Evolutionary conservation across 23 tunicate species (phyloP).

Genomic region (Halocynthia roretzi): DNA sequence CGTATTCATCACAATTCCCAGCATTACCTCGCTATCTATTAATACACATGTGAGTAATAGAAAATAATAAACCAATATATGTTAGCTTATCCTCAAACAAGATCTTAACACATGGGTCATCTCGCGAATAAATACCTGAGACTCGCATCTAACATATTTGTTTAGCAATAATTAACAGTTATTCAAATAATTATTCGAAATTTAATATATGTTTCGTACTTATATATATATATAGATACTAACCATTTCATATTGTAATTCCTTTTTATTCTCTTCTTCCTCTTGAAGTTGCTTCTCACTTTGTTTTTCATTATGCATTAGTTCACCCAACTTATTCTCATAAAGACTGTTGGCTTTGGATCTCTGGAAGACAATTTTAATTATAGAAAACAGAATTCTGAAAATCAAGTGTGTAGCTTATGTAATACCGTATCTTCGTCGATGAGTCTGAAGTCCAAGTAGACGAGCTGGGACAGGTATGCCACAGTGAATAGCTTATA

Average conservation of each 20-base stretch:
- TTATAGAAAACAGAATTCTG: not conserved
- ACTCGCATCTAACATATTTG: no score
- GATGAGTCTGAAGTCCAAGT: conserved; percentile 79
- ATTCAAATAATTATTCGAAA: no score
- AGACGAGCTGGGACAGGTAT: conserved; percentile 77
- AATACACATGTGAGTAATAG: no score
- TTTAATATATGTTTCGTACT: no score
- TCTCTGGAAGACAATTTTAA: conserved; percentile 49
- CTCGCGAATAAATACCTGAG: no score
- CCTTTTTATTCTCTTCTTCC: conserved; percentile 26
- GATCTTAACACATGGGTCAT: not conserved
- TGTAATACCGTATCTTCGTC: conserved; percentile 77
- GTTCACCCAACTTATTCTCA: conserved; percentile 85
- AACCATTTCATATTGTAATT: conserved; percentile 43
- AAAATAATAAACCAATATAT: no score
- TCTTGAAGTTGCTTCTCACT: conserved; percentile 24
- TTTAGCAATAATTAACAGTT: no score
- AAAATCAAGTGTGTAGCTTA: not conserved
- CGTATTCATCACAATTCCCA: no score
- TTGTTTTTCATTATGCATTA: conserved; percentile 86
- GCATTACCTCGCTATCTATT: no score
- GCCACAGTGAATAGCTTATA: conserved; percentile 87
- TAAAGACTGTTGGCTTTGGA: conserved; percentile 78
- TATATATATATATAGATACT: not conserved
- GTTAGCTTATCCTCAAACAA: not conserved